phyloP scores from a whole-genome alignment of 2,113 vertebrate genomes.

The Daphoenositta chrysoptera region DNA sequence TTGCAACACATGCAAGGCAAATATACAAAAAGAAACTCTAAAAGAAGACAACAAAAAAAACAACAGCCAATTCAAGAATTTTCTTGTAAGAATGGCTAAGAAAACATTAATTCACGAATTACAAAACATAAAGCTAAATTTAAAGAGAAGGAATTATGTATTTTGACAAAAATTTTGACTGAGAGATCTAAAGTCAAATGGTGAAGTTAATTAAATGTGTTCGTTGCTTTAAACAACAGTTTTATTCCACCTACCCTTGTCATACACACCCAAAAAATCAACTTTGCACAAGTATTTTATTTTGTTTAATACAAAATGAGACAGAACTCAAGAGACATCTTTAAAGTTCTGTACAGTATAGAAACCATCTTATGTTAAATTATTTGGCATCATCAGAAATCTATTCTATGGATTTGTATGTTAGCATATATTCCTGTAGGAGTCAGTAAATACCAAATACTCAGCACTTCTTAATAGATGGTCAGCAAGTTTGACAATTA shows the following conservation, averaged over 20 bases:
- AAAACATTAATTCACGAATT: not conserved
- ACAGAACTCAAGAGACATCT: not conserved
- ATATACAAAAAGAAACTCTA: not conserved
- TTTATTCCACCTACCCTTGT: not conserved
- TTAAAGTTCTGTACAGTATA: not conserved
- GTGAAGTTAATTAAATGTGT: not conserved
- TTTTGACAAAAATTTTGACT: not conserved
- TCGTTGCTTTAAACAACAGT: not conserved
- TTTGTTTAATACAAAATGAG: not conserved
- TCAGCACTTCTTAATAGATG: not conserved
- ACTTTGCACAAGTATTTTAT: not conserved
- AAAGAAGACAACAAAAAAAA: not conserved
- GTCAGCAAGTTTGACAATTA: not conserved
- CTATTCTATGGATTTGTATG: not conserved
- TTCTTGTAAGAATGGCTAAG: not conserved
- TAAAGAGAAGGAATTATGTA: not conserved
- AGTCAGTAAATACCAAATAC: not conserved
- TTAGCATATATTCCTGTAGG: not conserved
- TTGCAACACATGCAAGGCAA: not conserved
- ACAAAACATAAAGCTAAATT: not conserved
- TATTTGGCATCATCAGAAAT: not conserved
- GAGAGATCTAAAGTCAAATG: not conserved
- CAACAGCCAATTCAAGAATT: not conserved
- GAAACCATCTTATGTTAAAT: not conserved
- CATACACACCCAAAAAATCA: not conserved